Base-by-base conservation (phyloP, 2,797 vertebrate species). In the Acropternis orthonyx region DNA sequence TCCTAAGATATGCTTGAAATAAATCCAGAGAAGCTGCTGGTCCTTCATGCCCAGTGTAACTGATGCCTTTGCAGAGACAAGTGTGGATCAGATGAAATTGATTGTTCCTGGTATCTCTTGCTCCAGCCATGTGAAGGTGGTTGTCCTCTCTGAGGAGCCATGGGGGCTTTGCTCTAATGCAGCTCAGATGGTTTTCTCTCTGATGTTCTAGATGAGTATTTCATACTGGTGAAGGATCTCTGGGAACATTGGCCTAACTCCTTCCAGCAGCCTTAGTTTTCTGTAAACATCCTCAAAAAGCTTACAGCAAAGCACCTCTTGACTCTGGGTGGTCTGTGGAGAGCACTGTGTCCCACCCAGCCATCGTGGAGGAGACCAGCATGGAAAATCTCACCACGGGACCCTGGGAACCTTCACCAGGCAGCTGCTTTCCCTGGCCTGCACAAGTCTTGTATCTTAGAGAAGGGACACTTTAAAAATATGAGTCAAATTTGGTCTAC, bases 311-410 rank as follows among this genome's bases (percentile, higher is more conserved):
- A 46, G 20, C 30, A 54, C 44, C 63, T 92, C 26, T 46, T 79
- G 66, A 24, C 74, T 78, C 48, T 67, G 62, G 48, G 52, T 32
- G 69, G 24, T 46, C 36, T 4, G 24, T 51, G 69, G 46, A 76
- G 37, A 85, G 76, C 69, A 41, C 27, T 1, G 0, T 74, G 54
- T 21, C 23, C 30, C 55, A 12, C 0, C 2, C 39, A 63, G 28
- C 46, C 30, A 4, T 39, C 78, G 19, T 0, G 0, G 71, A 75
- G 39, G 41, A 92, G 59, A 19, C 16, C 43, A 49, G 1, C 28
- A 2, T 34, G 80, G 62, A 52, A 76, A 69, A 58, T 51, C 17
- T 68, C 41, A 32, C 21, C 8, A 1, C n/a, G 36, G 23, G 39
- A 49, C 6, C 1, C 1, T 55, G n/a, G n/a, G 27, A 55, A 10